phyloP scores from a whole-genome alignment of 2,888 invertebrate genomes.

The Microdon myrmicae region DNA sequence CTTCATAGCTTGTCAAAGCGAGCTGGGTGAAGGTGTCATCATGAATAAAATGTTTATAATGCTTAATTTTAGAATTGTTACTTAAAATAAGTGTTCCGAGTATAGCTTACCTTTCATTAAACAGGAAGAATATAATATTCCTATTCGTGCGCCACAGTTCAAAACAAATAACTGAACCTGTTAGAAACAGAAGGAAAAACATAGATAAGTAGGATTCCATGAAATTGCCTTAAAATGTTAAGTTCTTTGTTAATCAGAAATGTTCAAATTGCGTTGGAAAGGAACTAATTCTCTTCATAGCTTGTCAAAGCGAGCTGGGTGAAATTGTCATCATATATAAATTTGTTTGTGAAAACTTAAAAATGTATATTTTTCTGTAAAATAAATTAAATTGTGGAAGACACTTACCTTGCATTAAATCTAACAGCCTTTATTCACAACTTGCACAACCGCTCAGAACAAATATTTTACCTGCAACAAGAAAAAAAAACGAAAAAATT shows the following conservation, averaged over 20 bases:
- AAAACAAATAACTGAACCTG: not conserved
- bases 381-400: not conserved
- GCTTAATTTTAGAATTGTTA: too few species aligned
- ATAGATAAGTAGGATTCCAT: not conserved
- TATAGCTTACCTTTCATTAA: too few species aligned
- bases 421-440: too few species aligned
- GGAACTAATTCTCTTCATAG: slow-evolving; percentile 23
- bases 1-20: slow-evolving; percentile 39
- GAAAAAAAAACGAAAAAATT: not conserved
- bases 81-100: too few species aligned
- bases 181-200: too few species aligned
- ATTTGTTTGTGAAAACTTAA: not conserved
- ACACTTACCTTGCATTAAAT: too few species aligned
- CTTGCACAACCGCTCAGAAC: too few species aligned
- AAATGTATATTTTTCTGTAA: not conserved
- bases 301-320: slow-evolving; percentile 32
- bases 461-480: not conserved
- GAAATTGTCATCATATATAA: slow-evolving; percentile 12
- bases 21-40: slow-evolving; percentile 33
- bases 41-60: slow-evolving; percentile 2
- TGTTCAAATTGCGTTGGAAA: slow-evolving; percentile 15
- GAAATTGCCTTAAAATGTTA: not conserved
- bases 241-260: not conserved
- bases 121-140: too few species aligned
- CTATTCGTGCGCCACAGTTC: too few species aligned